Conservation (phyloP, 2,888 invertebrate genomes). For the Drosophila melanocephala region DNA sequence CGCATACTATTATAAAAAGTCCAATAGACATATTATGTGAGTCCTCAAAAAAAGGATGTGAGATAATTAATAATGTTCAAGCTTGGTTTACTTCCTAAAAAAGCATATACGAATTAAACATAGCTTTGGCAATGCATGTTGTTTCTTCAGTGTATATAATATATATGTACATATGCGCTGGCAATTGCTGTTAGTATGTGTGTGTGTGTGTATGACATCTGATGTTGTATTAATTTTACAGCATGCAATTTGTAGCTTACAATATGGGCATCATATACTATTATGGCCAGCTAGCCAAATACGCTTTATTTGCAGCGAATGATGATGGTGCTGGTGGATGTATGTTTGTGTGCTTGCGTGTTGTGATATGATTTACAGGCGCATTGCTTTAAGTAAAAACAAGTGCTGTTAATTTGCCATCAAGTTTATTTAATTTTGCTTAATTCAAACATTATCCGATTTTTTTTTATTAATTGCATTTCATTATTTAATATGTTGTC, state of each 20-base stretch:
- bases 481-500: not conserved
- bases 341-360: not conserved
- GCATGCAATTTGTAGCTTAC: constrained; percentile 59
- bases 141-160: not conserved
- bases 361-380: not conserved
- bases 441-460: not conserved
- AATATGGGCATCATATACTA: constrained; percentile 31
- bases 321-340: not conserved
- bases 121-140: not conserved
- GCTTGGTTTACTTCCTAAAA: not conserved
- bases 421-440: constrained; percentile 17
- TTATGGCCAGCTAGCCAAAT: constrained; percentile 22
- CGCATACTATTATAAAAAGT: not conserved
- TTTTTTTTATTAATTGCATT: constrained; percentile 7
- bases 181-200: constrained; percentile 36
- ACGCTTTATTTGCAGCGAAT: constrained; percentile 6
- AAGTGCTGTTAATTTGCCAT: constrained; percentile 19
- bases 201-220: constrained; percentile 43
- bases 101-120: not conserved
- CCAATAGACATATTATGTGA: not conserved
- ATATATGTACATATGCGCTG: not conserved
- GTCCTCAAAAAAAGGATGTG: not conserved
- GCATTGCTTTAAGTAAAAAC: constrained; percentile 17
- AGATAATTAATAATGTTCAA: not conserved
- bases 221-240: constrained; percentile 78